Conservation (phyloP, 2,888 invertebrate genomes). For the Hyalella azteca region DNA sequence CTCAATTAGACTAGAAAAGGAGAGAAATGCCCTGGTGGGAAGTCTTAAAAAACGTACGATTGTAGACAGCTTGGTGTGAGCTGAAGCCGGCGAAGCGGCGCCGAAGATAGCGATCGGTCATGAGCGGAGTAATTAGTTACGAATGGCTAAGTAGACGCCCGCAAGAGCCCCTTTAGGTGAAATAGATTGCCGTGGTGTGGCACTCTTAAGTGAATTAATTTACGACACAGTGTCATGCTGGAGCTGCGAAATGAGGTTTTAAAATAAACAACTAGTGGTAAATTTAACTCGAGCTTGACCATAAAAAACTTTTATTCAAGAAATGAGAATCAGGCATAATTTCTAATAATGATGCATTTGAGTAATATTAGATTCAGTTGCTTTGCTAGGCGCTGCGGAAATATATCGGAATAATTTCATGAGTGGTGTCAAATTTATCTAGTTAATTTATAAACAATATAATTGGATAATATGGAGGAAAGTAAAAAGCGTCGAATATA, state of each 20-base stretch:
- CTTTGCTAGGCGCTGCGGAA: no score
- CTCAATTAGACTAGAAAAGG: conserved; percentile 14
- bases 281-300: no score
- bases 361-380: no score
- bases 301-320: no score
- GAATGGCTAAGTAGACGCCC: conserved; percentile 23
- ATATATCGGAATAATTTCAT: no score
- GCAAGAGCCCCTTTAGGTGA: conserved; percentile 16
- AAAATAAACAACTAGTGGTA: background rate
- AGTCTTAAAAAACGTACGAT: background rate
- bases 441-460: no score
- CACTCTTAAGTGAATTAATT: conserved; percentile 27
- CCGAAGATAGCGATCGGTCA: conserved; percentile 30
- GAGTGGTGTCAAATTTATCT: no score
- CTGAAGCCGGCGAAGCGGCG: background rate
- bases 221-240: background rate
- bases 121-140: conserved; percentile 28
- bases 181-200: conserved; percentile 10
- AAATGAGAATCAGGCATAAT: no score
- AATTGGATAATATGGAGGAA: no score
- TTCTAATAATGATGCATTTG: no score
- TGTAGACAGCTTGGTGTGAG: background rate
- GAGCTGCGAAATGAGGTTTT: background rate
- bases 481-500: no score
- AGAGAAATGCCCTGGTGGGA: background rate